Conservation (phyloP, 1,140 invertebrate genomes). For the Halesus radiatus region DNA sequence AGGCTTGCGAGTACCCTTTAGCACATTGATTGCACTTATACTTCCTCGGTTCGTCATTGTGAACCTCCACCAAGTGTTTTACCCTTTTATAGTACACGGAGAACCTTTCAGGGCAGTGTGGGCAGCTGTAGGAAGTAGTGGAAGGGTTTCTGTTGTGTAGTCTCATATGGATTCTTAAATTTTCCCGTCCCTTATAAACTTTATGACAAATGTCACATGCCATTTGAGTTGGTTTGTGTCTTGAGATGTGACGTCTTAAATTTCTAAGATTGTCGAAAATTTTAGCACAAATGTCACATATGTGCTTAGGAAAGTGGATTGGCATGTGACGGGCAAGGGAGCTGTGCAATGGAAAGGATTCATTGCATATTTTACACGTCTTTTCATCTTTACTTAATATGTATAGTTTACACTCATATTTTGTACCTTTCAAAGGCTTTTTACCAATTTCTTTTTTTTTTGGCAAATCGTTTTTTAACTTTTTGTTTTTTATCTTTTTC, state of each 20-base stretch:
- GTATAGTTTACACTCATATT: conserved; percentile 2
- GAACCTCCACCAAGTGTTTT: conserved; percentile 64
- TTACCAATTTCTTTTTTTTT: background rate
- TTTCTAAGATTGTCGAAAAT: conserved; percentile 57
- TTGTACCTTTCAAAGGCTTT: conserved; percentile 17
- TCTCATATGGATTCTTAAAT: conserved; percentile 48
- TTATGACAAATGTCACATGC: conserved; percentile 53
- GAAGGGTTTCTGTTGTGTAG: conserved; percentile 54
- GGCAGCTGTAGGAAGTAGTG: conserved; percentile 63
- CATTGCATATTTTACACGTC: conserved; percentile 53
- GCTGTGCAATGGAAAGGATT: conserved; percentile 46
- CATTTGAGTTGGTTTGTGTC: conserved; percentile 45
- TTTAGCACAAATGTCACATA: conserved; percentile 59
- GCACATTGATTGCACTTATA: conserved; percentile 63
- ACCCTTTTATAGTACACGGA: conserved; percentile 67
- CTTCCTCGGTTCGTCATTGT: conserved; percentile 59
- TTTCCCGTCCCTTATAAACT: conserved; percentile 46
- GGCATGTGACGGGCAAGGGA: conserved; percentile 57
- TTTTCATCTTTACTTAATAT: conserved; percentile 46
- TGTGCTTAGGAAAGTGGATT: conserved; percentile 57
- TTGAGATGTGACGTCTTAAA: conserved; percentile 42
- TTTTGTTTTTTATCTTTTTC: conserved; percentile 12
- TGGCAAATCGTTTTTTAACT: conserved; percentile 15
- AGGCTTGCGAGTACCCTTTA: conserved; percentile 62
- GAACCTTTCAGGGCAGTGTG: conserved; percentile 67